phyloP scores from a whole-genome alignment of 2,113 vertebrate species.

The Phalacrocorax aristotelis region DNA sequence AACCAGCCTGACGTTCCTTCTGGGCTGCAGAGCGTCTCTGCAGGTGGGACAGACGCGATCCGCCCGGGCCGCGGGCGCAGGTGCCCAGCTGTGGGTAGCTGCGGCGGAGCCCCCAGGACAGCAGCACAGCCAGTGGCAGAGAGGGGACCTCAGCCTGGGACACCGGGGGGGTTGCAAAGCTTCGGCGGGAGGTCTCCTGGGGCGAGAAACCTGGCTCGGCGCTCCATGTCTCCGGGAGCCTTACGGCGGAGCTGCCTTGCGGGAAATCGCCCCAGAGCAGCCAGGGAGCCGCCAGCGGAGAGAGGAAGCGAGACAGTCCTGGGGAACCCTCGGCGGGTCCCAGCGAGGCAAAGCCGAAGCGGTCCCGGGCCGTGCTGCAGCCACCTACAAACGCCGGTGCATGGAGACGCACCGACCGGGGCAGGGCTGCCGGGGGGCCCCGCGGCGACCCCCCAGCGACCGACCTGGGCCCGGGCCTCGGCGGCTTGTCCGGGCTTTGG shows the following conservation, averaged over 20 bases:
- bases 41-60: neutral
- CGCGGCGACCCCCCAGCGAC: neutral
- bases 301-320: neutral
- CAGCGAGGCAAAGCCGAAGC: neutral
- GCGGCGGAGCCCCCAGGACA: fast-evolving
- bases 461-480: too few species aligned
- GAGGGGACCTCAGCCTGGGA: neutral
- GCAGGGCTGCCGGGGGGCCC: neutral
- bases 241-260: neutral
- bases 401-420: too few species aligned
- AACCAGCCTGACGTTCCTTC: neutral
- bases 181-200: neutral
- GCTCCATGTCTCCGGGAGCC: neutral
- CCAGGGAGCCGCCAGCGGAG: neutral
- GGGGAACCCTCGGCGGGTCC: neutral
- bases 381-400: neutral
- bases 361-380: neutral
- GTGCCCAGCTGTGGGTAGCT: neutral
- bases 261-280: neutral
- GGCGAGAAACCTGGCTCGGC: neutral
- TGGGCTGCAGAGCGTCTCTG: neutral
- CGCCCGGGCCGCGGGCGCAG: fast-evolving
- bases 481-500: too few species aligned
- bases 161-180: neutral
- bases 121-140: neutral